Percentiles rank a stretch among this genome's conserved stretches.
Conservation (phyloP, 2,888 invertebrate genomes). For the Petrolisthes cinctipes region DNA sequence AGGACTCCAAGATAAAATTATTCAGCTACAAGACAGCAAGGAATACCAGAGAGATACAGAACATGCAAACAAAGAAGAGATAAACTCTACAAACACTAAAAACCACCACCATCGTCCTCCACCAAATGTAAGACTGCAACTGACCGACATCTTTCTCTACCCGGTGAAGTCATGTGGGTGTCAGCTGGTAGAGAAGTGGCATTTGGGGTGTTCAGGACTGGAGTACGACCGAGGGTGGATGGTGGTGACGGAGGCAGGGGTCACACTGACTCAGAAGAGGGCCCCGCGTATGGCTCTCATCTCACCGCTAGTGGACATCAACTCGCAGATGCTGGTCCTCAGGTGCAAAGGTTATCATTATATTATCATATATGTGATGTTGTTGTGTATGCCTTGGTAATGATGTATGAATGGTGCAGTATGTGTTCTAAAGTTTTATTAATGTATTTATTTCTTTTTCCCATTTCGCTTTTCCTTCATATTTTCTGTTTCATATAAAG, state of each 20-base stretch:
- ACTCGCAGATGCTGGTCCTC: constrained; percentile 69
- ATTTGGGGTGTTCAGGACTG: constrained; percentile 81
- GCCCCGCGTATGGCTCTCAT: constrained; percentile 84
- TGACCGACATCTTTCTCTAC: constrained; percentile 78
- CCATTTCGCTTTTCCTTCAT: no score
- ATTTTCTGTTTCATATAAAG: no score
- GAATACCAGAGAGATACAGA: neutral
- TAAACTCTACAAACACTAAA: neutral
- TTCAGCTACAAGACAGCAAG: no score
- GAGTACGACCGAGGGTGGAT: constrained; percentile 94
- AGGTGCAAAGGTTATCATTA: constrained; percentile 65
- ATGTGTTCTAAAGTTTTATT: no score
- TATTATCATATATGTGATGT: neutral
- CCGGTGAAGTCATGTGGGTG: constrained; percentile 93
- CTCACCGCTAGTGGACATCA: constrained; percentile 79
- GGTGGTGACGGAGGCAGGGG: constrained; percentile 85
- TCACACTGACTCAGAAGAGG: constrained; percentile 89
- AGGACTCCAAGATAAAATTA: no score
- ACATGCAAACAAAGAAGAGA: no score
- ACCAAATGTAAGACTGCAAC: constrained; percentile 41
- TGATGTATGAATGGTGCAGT: no score
- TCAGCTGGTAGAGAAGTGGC: constrained; percentile 81
- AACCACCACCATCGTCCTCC: neutral
- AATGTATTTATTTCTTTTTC: no score
- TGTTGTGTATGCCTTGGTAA: neutral